Conservation (phyloP, 1,140 invertebrate genomes). For the Sitobion miscanthi region DNA sequence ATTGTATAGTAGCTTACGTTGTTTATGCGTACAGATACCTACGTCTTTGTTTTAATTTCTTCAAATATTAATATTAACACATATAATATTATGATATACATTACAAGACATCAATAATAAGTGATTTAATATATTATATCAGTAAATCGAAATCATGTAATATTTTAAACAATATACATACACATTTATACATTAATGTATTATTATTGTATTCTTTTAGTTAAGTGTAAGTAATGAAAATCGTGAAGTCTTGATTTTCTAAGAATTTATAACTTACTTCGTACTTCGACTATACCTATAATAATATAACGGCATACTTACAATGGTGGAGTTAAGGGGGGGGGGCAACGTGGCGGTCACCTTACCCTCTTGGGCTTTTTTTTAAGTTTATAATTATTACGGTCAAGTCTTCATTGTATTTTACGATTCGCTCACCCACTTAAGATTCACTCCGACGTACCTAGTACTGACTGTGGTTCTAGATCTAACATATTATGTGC, state of each 20-base stretch:
- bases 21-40: neutral
- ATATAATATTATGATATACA: too few species aligned
- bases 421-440: too few species aligned
- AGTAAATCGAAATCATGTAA: neutral
- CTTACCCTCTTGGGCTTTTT: too few species aligned
- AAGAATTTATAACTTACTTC: neutral
- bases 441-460: too few species aligned
- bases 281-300: too few species aligned
- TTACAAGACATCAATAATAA: neutral
- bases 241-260: neutral
- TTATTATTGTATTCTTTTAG: neutral
- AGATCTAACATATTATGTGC: neutral
- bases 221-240: neutral
- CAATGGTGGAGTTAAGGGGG: too few species aligned
- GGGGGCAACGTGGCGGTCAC: too few species aligned
- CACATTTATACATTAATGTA: neutral
- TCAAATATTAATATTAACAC: neutral
- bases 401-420: too few species aligned
- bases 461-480: too few species aligned
- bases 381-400: too few species aligned
- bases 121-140: neutral
- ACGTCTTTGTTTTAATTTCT: neutral
- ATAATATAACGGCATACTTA: too few species aligned
- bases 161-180: neutral
- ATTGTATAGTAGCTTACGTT: too few species aligned